These are phyloP conservation scores for Zaprionus ornatus DNA, from an alignment of 1,140 invertebrate species.

Conservation along the genomic window DNA sequence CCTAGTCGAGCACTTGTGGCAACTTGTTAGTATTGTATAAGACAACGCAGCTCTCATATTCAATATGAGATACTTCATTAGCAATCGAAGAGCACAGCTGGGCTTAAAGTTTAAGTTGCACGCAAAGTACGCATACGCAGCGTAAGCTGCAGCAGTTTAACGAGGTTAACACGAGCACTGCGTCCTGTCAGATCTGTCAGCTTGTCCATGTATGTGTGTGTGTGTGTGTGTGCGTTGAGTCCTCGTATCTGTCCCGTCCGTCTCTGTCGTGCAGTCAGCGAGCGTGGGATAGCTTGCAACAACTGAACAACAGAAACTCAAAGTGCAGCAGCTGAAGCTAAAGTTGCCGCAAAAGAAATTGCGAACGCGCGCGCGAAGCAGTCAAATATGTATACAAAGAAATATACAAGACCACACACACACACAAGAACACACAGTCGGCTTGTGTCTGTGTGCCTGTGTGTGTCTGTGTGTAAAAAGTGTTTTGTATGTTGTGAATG, in stretches of 20 bases:
- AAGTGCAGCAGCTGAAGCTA: constrained; percentile 68
- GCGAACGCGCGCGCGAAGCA: constrained; percentile 76
- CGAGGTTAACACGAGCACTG: background rate
- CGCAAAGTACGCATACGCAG: constrained; percentile 41
- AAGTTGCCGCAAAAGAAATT: constrained; percentile 68
- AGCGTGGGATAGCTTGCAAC: constrained; percentile 78
- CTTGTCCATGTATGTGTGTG: constrained; percentile 12
- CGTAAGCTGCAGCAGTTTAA: constrained; percentile 23
- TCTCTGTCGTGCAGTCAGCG: constrained; percentile 63
- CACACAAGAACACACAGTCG: constrained; percentile 7
- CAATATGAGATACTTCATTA: background rate
- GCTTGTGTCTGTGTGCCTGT: background rate
- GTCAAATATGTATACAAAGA: constrained; percentile 65
- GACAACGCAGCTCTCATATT: background rate
- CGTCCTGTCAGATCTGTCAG: constrained; percentile 20
- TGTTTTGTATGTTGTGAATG: constrained; percentile 75
- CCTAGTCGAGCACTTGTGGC: constrained; percentile 1
- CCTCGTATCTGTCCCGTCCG: constrained; percentile 64
- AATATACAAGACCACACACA: constrained; percentile 42
- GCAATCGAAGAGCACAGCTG: background rate
- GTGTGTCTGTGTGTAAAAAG: constrained; percentile 53
- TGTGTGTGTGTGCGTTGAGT: constrained; percentile 29
- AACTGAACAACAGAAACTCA: constrained; percentile 75
- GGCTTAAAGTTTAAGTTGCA: constrained; percentile 6
- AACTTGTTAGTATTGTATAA: background rate